phyloP scores from a whole-genome alignment of 2,888 invertebrate genomes.

The Caenorhabditis sp. region DNA sequence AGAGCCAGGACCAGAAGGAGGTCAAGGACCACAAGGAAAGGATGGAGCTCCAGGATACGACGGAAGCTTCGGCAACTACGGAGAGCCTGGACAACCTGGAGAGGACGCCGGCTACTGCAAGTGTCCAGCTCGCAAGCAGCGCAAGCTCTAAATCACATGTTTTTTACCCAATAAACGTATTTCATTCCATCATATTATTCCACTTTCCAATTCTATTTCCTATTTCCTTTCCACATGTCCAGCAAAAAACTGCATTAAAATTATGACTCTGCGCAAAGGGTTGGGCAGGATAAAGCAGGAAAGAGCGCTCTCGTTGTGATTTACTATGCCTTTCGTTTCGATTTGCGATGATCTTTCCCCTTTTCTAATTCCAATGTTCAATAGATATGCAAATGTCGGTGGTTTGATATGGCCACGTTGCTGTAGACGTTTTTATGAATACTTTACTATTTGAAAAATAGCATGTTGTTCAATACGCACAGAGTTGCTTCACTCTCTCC shows the following conservation, averaged over 20 bases:
- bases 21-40: slow-evolving; percentile 86
- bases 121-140: slow-evolving; percentile 65
- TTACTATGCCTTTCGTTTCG: background rate
- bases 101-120: slow-evolving; percentile 74
- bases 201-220: background rate
- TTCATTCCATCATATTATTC: background rate
- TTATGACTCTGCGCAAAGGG: slow-evolving; percentile 2
- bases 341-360: background rate
- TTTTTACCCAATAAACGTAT: slow-evolving; percentile 1
- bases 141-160: slow-evolving; percentile 49
- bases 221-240: background rate
- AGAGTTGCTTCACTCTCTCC: too few species aligned
- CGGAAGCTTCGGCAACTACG: slow-evolving; percentile 81
- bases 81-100: slow-evolving; percentile 83
- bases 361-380: background rate
- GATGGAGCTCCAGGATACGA: slow-evolving; percentile 83
- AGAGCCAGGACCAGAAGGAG: slow-evolving; percentile 85
- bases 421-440: too few species aligned
- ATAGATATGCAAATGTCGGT: background rate
- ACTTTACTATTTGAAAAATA: too few species aligned
- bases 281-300: background rate
- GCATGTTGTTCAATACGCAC: too few species aligned
- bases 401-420: too few species aligned
- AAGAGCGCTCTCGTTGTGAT: background rate
- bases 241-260: slow-evolving; percentile 6